Evolutionary conservation across 2,113 vertebrate species (phyloP), one percentile per base, ranked within the genome.

Genomic region (Channa argus): DNA sequence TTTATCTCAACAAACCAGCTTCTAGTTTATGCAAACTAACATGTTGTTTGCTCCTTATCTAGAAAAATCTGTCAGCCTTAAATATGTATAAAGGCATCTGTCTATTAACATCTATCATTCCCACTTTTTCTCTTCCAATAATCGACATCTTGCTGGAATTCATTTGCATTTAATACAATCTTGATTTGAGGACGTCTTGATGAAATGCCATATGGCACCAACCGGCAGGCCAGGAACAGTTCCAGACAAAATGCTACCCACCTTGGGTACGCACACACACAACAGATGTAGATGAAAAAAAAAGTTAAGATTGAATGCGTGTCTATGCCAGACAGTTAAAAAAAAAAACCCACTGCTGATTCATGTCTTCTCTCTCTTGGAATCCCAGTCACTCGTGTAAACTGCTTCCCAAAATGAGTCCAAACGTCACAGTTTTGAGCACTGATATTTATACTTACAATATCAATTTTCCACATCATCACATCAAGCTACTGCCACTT

Each of bases 121-220:
- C 44, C 15, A 5, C 5, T 12, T 37, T 36, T 50, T 33, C 15
- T 5, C 1, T 24, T 24, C 24, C 24, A 24, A n/a, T 54, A 8
- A 11, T 41, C 41, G 15, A 13, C 61, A 77, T 70, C 63, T 53
- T 43, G 53, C n/a, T 39, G 49, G 58, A 72, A 39, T n/a, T 45
- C 15, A 62, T 66, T 59, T 73, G 68, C 50, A 64, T 68, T 59
- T 59, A 38, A 70, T 44, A 1, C 24, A 50, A 50, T 53, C 55
- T 67, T 49, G 55, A 65, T 45, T 46, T 5, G 11, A 60, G 12
- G 36, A 33, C 6, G 34, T 64, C n/a, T 50, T 52, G 47, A 71
- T 54, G 11, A 66, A 72, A 47, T 3, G 34, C 54, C 68, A 55
- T 46, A 71, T 43, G 76, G 49, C 3, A 0, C 38, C 24, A 38